Percentiles rank a stretch among this genome's conserved stretches.
phyloP scores from a whole-genome alignment of 2,888 invertebrate species.

The Sturmia bella region DNA sequence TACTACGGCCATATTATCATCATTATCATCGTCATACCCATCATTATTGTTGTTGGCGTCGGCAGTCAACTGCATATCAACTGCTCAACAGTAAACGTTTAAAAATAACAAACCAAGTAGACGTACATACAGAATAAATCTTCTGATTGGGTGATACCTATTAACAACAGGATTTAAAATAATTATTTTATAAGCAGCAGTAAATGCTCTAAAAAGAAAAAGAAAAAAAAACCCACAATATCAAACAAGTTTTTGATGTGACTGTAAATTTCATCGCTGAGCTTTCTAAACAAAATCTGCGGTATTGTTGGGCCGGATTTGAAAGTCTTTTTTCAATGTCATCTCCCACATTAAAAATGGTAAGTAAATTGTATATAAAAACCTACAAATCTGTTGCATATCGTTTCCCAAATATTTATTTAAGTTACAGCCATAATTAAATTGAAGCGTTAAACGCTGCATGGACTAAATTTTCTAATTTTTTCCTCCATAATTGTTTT shows the following conservation, averaged over 20 bases:
- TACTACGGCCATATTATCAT: constrained; percentile 59
- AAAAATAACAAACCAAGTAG: constrained; percentile 40
- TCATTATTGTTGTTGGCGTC: constrained; percentile 12
- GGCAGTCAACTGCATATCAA: constrained; percentile 48
- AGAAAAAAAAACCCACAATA: background rate
- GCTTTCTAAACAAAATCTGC: background rate
- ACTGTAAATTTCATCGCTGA: background rate
- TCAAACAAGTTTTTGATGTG: background rate
- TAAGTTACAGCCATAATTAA: too few species aligned
- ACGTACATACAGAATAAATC: constrained; percentile 17
- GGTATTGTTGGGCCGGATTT: background rate
- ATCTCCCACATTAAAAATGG: constrained; percentile 42
- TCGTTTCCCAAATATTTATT: background rate
- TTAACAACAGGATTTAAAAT: constrained; percentile 17
- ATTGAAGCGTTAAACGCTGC: too few species aligned
- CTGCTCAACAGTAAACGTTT: constrained; percentile 45
- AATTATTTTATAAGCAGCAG: background rate
- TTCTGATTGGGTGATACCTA: constrained; percentile 10
- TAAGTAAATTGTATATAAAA: constrained; percentile 21
- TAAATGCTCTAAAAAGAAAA: too few species aligned
- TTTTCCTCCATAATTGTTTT: too few species aligned
- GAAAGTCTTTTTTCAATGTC: constrained; percentile 20
- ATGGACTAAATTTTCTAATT: too few species aligned
- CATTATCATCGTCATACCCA: constrained; percentile 35
- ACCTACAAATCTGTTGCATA: background rate